A percentile compares a stretch with the other conserved stretches of the same genome.
Conservation (phyloP, 2,113 vertebrate species). For the Corythaeola cristata region DNA sequence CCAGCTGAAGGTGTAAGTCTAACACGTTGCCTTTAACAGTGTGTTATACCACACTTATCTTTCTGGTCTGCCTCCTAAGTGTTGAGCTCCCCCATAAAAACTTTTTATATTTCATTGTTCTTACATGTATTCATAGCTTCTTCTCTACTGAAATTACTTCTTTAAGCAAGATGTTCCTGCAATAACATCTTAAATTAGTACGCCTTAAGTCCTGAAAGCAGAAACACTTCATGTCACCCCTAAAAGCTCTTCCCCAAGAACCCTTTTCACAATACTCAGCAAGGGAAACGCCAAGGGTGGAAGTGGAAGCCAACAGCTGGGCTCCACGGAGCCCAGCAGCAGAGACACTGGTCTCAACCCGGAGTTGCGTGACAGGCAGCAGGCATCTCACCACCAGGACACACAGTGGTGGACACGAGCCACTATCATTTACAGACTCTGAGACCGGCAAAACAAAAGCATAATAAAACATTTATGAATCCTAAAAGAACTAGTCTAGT, state of each 20-base stretch:
- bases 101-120: not conserved
- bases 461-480: not conserved
- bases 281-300: not conserved
- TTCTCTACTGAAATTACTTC: not conserved
- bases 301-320: not conserved
- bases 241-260: not conserved
- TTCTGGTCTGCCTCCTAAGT: not conserved
- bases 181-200: not conserved
- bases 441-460: not conserved
- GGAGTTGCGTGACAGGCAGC: not conserved
- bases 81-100: not conserved
- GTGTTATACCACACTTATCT: not conserved
- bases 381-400: not conserved
- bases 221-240: not conserved
- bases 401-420: not conserved
- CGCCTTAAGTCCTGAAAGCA: not conserved
- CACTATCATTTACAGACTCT: not conserved
- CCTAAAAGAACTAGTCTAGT: not conserved
- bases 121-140: not conserved
- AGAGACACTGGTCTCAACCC: not conserved
- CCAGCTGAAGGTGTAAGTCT: not conserved
- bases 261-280: not conserved
- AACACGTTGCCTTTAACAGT: not conserved
- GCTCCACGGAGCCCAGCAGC: not conserved
- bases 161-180: not conserved